phyloP scores from a whole-genome alignment of 2,113 vertebrate species.

The Xyliphius kryptos region DNA sequence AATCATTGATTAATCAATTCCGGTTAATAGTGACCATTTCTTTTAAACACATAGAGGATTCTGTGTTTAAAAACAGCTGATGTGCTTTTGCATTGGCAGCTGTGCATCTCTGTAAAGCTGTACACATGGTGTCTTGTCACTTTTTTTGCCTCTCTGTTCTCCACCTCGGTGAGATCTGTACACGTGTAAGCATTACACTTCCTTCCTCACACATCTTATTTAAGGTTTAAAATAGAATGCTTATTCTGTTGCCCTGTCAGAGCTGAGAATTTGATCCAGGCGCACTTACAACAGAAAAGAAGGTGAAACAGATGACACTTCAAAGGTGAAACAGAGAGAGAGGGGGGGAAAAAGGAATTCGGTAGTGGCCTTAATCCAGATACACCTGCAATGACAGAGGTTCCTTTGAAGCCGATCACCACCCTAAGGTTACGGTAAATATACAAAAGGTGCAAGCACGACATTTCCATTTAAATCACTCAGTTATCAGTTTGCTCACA shows the following conservation, averaged over 20 bases:
- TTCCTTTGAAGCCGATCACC: slow-evolving; percentile 58
- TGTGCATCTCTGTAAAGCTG: background rate
- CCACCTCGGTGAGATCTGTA: slow-evolving; percentile 7
- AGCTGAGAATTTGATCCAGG: slow-evolving; percentile 37
- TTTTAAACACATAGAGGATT: too few relatives aligned
- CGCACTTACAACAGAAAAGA: slow-evolving; percentile 38
- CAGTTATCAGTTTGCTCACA: too few relatives aligned
- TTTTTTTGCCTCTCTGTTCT: background rate
- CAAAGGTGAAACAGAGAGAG: slow-evolving; percentile 58
- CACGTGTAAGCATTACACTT: slow-evolving; percentile 27
- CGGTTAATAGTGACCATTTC: too few relatives aligned
- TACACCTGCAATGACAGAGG: slow-evolving; percentile 63
- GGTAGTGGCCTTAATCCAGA: slow-evolving; percentile 67
- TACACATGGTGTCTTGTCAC: background rate
- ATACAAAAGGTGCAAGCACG: slow-evolving; percentile 24
- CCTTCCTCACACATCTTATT: slow-evolving; percentile 30
- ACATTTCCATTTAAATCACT: slow-evolving; percentile 40
- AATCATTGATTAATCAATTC: too few relatives aligned
- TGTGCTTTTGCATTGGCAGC: too few relatives aligned
- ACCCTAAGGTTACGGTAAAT: slow-evolving; percentile 41
- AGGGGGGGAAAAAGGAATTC: slow-evolving; percentile 42
- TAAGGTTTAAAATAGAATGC: slow-evolving; percentile 34
- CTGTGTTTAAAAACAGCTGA: too few relatives aligned
- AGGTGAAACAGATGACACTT: slow-evolving; percentile 55
- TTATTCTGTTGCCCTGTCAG: slow-evolving; percentile 35